A percentile compares a stretch with the other conserved stretches of the same genome.
Evolutionary conservation across 1,140 invertebrate species (phyloP).

Genomic region (Polypedilum vanderplanki): DNA sequence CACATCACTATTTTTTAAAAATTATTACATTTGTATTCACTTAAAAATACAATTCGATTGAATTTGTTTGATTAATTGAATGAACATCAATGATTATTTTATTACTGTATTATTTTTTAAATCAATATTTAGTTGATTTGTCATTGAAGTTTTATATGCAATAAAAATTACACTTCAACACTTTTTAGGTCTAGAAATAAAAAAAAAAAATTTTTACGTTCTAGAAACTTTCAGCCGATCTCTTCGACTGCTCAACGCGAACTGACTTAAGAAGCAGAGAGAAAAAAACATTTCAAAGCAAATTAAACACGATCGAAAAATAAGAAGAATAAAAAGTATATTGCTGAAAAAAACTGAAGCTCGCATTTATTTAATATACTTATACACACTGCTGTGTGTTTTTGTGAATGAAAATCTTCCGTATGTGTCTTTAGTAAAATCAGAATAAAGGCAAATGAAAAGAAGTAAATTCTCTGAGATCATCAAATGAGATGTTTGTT

Average conservation of each 20-base stretch:
- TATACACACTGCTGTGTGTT: neutral
- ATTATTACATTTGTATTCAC: too few species aligned
- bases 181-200: too few species aligned
- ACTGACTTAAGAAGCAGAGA: constrained; percentile 18
- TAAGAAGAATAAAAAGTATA: constrained; percentile 2
- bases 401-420: neutral
- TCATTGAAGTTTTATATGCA: too few species aligned
- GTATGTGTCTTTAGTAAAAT: neutral
- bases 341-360: constrained; percentile 11
- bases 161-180: too few species aligned
- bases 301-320: constrained; percentile 18
- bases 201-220: too few species aligned
- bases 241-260: neutral
- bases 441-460: neutral
- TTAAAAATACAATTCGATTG: too few species aligned
- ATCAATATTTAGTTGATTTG: too few species aligned
- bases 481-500: neutral
- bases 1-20: too few species aligned
- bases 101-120: too few species aligned
- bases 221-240: neutral
- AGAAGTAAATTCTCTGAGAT: constrained; percentile 17
- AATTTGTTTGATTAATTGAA: too few species aligned
- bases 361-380: neutral
- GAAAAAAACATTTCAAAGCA: constrained; percentile 5
- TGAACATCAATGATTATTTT: too few species aligned